phyloP scores from a whole-genome alignment of 2,888 invertebrate species.

The Chrysolina oricalcia region DNA sequence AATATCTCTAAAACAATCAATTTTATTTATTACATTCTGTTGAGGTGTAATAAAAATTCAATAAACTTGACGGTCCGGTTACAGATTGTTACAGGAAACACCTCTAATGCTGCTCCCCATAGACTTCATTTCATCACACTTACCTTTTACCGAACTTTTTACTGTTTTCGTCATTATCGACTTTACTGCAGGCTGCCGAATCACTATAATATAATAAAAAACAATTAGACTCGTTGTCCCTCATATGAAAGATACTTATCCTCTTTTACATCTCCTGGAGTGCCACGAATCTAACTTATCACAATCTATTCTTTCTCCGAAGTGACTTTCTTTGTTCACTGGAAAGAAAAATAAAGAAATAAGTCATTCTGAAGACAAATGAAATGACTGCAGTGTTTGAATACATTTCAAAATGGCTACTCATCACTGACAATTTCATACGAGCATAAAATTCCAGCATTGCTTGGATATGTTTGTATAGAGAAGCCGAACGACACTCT shows the following conservation, averaged over 20 bases:
- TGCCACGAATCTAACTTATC: conserved; percentile 33
- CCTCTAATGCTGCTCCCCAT: not conserved
- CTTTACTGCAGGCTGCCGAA: not conserved
- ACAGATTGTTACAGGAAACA: not conserved
- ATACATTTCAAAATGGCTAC: conserved; percentile 37
- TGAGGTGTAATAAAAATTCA: no score
- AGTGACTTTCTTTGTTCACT: conserved; percentile 42
- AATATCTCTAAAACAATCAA: no score
- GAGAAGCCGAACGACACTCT: not conserved
- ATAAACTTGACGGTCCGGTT: no score
- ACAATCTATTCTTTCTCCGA: conserved; percentile 38
- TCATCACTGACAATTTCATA: not conserved
- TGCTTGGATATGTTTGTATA: not conserved
- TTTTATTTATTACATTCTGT: no score
- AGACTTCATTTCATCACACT: conserved; percentile 20
- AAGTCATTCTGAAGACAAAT: conserved; percentile 2
- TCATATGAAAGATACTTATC: conserved; percentile 38
- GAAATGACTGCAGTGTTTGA: conserved; percentile 22
- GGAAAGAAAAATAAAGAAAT: conserved; percentile 46
- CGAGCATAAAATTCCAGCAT: not conserved
- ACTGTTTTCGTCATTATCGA: not conserved
- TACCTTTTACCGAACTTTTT: conserved; percentile 13
- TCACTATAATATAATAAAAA: conserved; percentile 43
- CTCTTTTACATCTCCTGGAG: conserved; percentile 28
- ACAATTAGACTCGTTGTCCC: conserved; percentile 32